A percentile compares a stretch with the other conserved stretches of the same genome.
These are phyloP conservation scores for Zeugodacus cucurbitae DNA, from an alignment of 1,140 invertebrate genomes.

Conservation along the genomic window DNA sequence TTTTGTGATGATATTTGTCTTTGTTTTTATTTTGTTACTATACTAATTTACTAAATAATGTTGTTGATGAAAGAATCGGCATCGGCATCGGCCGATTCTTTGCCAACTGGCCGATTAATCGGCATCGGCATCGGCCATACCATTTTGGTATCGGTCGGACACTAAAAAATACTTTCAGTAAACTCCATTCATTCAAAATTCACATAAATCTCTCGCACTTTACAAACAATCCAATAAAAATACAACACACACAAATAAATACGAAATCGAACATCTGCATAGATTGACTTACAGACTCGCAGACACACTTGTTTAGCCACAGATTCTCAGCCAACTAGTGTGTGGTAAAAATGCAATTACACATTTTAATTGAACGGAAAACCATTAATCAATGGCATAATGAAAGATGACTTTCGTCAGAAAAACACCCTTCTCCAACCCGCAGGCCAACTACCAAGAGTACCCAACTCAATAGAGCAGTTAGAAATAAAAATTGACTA, in stretches of 20 bases:
- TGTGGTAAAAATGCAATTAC: conserved; percentile 35
- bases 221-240: background rate
- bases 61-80: too few relatives aligned
- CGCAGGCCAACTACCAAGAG: background rate
- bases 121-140: too few relatives aligned
- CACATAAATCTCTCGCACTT: background rate
- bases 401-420: conserved; percentile 24
- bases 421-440: background rate
- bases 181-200: too few relatives aligned
- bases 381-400: conserved; percentile 37
- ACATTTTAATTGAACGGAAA: conserved; percentile 31
- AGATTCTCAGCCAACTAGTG: background rate
- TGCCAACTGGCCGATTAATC: too few relatives aligned
- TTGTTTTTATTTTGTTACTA: too few relatives aligned
- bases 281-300: background rate
- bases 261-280: background rate
- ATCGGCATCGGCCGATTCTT: too few relatives aligned
- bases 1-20: too few relatives aligned
- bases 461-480: background rate
- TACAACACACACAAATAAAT: background rate
- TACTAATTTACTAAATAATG: too few relatives aligned
- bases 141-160: too few relatives aligned
- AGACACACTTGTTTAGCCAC: background rate
- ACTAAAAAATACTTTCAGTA: too few relatives aligned
- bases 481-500: background rate